phyloP scores from a whole-genome alignment of 2,113 vertebrate genomes.

The Poeciliopsis retropinna region DNA sequence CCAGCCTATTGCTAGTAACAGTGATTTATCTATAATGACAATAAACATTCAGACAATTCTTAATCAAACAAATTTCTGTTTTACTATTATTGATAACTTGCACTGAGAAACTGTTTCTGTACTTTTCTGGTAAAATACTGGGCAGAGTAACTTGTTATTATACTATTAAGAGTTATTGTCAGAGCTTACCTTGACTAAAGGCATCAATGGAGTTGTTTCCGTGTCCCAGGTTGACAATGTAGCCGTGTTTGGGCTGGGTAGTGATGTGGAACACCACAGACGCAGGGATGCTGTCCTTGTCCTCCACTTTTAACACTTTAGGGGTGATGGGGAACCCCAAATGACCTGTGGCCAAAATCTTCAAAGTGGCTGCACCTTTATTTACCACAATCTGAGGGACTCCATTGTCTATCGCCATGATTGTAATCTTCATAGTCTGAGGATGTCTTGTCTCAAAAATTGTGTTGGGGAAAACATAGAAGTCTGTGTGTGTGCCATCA shows the following conservation, averaged over 20 bases:
- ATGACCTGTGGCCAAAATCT: conserved; percentile 83
- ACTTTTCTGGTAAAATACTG: neutral
- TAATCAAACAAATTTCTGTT: no score
- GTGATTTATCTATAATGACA: neutral
- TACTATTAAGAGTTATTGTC: neutral
- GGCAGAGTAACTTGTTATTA: neutral
- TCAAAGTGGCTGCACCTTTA: conserved; percentile 87
- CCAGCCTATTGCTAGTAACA: neutral
- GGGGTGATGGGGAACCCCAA: conserved; percentile 87
- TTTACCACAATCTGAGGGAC: conserved; percentile 88
- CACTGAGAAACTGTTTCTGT: neutral
- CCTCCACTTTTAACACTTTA: conserved; percentile 86
- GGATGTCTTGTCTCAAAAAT: conserved; percentile 88
- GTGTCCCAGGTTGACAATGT: conserved; percentile 85
- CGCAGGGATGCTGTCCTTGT: conserved; percentile 84
- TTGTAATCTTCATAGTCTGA: conserved; percentile 88
- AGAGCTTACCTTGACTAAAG: conserved; percentile 91
- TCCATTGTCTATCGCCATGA: conserved; percentile 86
- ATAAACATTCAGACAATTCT: no score
- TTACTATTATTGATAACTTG: neutral
- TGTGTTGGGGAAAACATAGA: conserved; percentile 92
- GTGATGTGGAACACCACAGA: conserved; percentile 85
- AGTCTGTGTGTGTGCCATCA: conserved; percentile 90
- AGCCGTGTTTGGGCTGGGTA: conserved; percentile 84
- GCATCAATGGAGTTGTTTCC: conserved; percentile 89